These are phyloP conservation scores for Allenopithecus nigroviridis DNA, from an alignment of 2,797 vertebrate species.

Conservation along the genomic window DNA sequence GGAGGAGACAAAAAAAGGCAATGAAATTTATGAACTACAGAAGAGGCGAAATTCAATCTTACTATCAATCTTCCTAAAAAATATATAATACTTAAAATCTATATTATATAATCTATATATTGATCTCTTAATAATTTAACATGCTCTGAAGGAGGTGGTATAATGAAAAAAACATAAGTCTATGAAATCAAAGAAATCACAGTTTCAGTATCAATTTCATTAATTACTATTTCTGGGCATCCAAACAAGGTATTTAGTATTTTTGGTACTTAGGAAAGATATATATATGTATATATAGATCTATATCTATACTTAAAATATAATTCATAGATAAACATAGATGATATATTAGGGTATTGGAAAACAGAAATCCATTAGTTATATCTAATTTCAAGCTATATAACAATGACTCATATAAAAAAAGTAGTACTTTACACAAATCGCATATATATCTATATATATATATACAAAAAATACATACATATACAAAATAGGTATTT, in stretches of 20 bases:
- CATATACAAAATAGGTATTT: not conserved
- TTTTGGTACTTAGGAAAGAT: not conserved
- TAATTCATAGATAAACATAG: not conserved
- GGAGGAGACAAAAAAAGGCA: not conserved
- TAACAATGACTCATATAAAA: not conserved
- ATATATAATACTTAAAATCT: not conserved
- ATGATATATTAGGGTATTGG: not conserved
- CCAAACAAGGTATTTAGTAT: not conserved
- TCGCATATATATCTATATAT: not conserved
- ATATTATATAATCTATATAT: not conserved
- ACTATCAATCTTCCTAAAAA: not conserved
- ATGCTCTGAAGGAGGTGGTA: not conserved
- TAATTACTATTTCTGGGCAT: not conserved
- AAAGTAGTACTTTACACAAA: not conserved
- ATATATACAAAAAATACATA: not conserved
- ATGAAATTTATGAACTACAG: not conserved
- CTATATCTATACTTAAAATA: not conserved
- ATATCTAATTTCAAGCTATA: not conserved
- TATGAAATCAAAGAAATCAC: not conserved
- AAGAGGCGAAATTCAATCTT: not conserved
- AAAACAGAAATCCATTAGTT: not conserved
- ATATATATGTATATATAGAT: not conserved
- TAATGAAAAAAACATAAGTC: not conserved
- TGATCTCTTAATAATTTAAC: not conserved
- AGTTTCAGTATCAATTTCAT: not conserved